Conservation (phyloP, 2,888 invertebrate genomes). For the Hyles lineata region DNA sequence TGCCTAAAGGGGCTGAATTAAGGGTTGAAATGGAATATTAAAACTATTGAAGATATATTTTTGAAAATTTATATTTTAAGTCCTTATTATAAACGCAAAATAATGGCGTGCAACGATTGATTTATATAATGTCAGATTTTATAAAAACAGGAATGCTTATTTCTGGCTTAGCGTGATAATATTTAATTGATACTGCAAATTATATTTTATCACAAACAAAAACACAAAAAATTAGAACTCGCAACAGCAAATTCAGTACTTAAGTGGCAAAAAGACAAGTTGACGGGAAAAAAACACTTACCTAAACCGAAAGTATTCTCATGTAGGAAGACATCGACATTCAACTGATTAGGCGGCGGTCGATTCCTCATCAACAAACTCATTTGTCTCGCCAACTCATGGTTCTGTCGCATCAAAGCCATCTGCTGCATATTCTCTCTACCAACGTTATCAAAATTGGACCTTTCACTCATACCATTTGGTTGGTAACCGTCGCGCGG, state of each 20-base stretch:
- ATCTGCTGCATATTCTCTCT: conserved; percentile 69
- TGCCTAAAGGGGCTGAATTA: no score
- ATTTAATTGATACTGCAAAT: no score
- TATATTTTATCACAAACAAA: no score
- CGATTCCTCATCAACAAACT: conserved; percentile 72
- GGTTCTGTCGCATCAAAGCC: conserved; percentile 69
- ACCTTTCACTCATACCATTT: conserved; percentile 57
- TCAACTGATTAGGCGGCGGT: conserved; percentile 74
- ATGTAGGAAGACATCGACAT: conserved; percentile 78
- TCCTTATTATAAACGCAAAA: no score
- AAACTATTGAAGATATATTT: no score
- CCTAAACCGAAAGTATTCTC: conserved; percentile 77
- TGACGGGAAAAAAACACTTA: conserved; percentile 49
- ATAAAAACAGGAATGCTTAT: no score
- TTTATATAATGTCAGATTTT: no score
- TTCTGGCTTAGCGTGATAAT: no score
- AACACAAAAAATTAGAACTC: no score
- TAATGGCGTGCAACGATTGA: no score
- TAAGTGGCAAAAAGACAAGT: conserved; percentile 2
- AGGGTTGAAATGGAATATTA: no score
- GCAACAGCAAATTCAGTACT: neutral
- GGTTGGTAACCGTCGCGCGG: conserved; percentile 62
- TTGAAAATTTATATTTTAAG: no score
- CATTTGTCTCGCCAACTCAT: conserved; percentile 78
- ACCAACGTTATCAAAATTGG: conserved; percentile 62